Conservation (phyloP, 2,797 vertebrate species). For the Emydoidea blandingii region DNA sequence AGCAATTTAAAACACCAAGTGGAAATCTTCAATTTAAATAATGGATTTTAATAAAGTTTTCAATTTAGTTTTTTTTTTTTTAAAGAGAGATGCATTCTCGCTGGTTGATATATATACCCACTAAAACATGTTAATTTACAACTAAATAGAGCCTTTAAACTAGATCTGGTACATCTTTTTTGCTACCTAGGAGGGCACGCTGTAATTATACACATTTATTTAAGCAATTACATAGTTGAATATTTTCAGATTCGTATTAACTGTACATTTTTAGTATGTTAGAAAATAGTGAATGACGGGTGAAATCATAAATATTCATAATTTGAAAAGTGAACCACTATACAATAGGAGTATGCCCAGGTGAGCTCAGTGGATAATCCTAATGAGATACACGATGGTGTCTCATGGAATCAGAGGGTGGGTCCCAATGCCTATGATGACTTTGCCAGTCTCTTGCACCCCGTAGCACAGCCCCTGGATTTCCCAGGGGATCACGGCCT, state of each 20-base stretch:
- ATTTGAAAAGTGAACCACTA: not conserved
- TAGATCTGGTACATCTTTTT: too few species aligned
- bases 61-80: too few species aligned
- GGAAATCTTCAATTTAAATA: too few species aligned
- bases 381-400: not conserved
- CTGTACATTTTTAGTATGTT: not conserved
- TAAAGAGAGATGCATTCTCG: too few species aligned
- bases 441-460: not conserved
- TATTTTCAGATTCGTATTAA: not conserved
- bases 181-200: too few species aligned
- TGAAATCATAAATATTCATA: not conserved
- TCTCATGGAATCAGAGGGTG: not conserved
- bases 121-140: too few species aligned
- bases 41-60: too few species aligned
- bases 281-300: not conserved
- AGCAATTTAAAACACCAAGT: too few species aligned
- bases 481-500: not conserved
- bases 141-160: too few species aligned
- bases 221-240: not conserved
- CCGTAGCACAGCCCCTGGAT: not conserved
- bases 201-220: too few species aligned
- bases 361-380: not conserved
- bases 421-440: not conserved
- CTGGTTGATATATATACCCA: too few species aligned
- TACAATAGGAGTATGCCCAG: not conserved